Base-by-base conservation (phyloP, 2,113 vertebrate genomes). In the Callocephalon fimbriatum region DNA sequence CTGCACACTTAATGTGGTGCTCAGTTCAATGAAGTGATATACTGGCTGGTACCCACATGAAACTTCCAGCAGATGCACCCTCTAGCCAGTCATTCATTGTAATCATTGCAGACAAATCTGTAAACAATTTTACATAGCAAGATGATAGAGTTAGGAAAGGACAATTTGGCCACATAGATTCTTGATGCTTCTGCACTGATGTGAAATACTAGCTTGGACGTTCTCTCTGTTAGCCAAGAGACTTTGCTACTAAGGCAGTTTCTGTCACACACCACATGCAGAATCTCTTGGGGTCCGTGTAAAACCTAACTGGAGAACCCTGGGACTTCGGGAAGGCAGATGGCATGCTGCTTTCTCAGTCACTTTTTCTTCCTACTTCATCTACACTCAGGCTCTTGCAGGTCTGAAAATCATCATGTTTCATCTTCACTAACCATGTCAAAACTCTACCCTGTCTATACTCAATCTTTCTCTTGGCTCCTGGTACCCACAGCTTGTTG, bases 121-220 rank as follows among this genome's bases (percentile, higher is more conserved):
- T 11, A 15, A 37, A 31, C 12, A 0, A 27, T 67, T 86, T 32
- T 74, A 17, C 9, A 1, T n/a, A 12, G 17, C 15, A 27, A 22
- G n/a, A 26, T 42, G 9, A 22, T 5, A 37, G 26, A 68, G 35
- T 56, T 27, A 11, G 32, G 44, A 11, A 51, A 50, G 65, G 56
- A 9, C 0, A 0, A 3, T 68, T 87, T 78, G 42, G 10, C 38
- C 25, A 10, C 1, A 0, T 12, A 4, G 9, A 10, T 74, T 61
- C 54, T 77, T 67, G 37, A 40, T 13, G 4, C 2, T 67, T 1
- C 0, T 5, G 3, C 20, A 6, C 31, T 48, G 40, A 6, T 68
- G n/a, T 56, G 67, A 51, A 76, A 16, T 16, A 13, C 35, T 4
- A 23, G 12, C 63, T 62, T 61, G 72, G 72, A 74, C 45, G 35